Base-by-base conservation (phyloP, 2,797 vertebrate genomes). In the Synanceia verrucosa region DNA sequence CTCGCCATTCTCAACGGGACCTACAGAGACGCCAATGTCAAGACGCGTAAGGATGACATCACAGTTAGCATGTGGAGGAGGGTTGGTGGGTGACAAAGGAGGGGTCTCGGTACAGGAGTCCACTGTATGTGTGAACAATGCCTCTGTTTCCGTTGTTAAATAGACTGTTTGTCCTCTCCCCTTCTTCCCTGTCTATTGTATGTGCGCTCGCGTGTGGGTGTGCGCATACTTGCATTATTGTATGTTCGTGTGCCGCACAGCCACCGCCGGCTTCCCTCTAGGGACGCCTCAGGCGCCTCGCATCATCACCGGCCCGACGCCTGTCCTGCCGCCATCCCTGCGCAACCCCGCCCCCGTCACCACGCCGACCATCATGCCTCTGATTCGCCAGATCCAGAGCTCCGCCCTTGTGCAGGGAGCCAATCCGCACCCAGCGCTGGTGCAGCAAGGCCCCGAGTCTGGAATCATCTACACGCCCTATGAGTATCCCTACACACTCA, bases 361-460 rank as follows among this genome's bases (percentile, higher is more conserved):
- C 79, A 95, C 95, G 81, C 97, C 96, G 81, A 97, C 97, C 92
- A 90, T 99, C 94, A 99, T 99, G 98, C 98, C 97, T 90, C 96
- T 99, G 95, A 96, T 99, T 90, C 96, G 98, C 94, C 98, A 99
- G 93, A 99, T 99, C 94, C 98, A 99, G 95, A 98, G 97, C 92
- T 94, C 94, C n/a, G 74, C 93, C 77, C 94, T 99, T 77, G 94
- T 99, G 95, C 97, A 94, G 70, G 96, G 97, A 76, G 97, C 88
- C 91, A 95, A 95, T 78, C 97, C 95, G 75, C 98, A 99, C 89
- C 95, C 95, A n/a, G 94, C 97, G 56, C 94, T 99, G 91, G 82
- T 99, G 83, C 96, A 95, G 85, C 97, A 96, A 78, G 95, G 94
- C 80, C 96, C 97, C 0, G 98, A 99, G 89, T 96, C 96, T 63